Base-by-base conservation (phyloP, 1,140 invertebrate genomes). In the Drosophila auraria region DNA sequence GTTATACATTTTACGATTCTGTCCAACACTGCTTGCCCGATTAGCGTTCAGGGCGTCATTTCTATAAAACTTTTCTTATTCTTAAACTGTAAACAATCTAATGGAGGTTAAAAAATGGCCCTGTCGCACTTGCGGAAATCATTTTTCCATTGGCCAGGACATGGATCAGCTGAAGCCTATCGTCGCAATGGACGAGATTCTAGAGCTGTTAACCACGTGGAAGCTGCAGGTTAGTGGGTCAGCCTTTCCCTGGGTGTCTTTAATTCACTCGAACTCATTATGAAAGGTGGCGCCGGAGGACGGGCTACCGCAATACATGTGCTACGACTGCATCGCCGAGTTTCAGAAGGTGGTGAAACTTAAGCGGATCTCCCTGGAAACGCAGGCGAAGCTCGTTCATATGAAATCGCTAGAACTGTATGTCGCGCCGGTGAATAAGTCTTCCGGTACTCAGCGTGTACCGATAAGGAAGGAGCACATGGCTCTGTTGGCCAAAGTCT, bases 71-170 rank as follows among this genome's bases (percentile, higher is more conserved):
- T 33, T 8, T 8, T 33, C 33, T 11, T 9, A 9, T n/a, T 42
- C 40, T n/a, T 7, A 42, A 7, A 42, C 8, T 45, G 8, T 9
- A 4, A 7, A 2, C 42, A 17, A 17, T 17, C 17, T 11, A 44
- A 76, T 76, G 73, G 73, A 76, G 12, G 15, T 75, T 17, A 33
- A 27, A 7, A 17, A 50, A 9, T 42, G 50, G n/a, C 72, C 90
- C 8, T 92, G 91, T 17, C 78, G 91, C 23, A 78, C 91, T 1
- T 92, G 91, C 51, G 89, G 89, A 4, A 84, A 87, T 44, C 82
- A 75, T 47, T 92, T 75, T 15, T 61, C 45, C 36, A 61, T 66
- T 44, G 66, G 11, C 23, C 20, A 15, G 27, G 50, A 56, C 5
- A 50, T 44, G 33, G 63, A 63, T 27, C 11, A 64, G 20, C 80